Evolutionary conservation across 2,888 invertebrate genomes (phyloP).

Genomic region (Ophioninae sp.): DNA sequence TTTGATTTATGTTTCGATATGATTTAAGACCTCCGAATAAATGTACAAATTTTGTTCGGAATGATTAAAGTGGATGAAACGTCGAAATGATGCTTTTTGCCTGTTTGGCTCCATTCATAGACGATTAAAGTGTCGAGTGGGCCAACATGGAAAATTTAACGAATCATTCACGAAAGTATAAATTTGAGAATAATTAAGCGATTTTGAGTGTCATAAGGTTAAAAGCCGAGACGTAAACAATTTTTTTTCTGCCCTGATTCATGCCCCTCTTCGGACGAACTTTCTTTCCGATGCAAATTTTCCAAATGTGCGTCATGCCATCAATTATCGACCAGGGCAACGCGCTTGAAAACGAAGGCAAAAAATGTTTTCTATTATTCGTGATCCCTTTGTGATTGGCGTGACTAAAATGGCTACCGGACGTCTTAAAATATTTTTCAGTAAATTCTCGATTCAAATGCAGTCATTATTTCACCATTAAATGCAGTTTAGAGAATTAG

Average conservation of each 20-base stretch:
- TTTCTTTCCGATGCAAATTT: background rate
- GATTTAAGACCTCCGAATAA: background rate
- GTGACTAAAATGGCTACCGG: no score
- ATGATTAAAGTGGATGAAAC: constrained; percentile 8
- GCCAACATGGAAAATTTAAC: constrained; percentile 23
- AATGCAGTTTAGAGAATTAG: background rate
- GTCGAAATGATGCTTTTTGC: constrained; percentile 12
- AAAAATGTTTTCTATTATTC: constrained; percentile 14
- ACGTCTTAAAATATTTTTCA: background rate
- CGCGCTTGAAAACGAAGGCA: background rate
- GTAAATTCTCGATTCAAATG: background rate
- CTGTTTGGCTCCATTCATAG: constrained; percentile 32
- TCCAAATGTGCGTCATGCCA: background rate
- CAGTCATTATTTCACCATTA: no score
- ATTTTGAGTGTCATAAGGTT: background rate
- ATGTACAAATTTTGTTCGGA: constrained; percentile 12
- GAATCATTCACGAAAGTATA: constrained; percentile 23
- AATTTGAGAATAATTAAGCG: constrained; percentile 27
- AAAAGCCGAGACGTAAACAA: constrained; percentile 42
- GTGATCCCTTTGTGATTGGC: background rate
- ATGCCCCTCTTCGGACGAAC: background rate
- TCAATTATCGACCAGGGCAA: background rate
- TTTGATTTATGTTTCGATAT: constrained; percentile 2
- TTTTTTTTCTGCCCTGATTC: constrained; percentile 18
- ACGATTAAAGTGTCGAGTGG: constrained; percentile 8